Evolutionary conservation across 2,797 vertebrate genomes (phyloP), one percentile per base, ranked within the genome.

Genomic region (Cryptoblepharus egeriae): DNA sequence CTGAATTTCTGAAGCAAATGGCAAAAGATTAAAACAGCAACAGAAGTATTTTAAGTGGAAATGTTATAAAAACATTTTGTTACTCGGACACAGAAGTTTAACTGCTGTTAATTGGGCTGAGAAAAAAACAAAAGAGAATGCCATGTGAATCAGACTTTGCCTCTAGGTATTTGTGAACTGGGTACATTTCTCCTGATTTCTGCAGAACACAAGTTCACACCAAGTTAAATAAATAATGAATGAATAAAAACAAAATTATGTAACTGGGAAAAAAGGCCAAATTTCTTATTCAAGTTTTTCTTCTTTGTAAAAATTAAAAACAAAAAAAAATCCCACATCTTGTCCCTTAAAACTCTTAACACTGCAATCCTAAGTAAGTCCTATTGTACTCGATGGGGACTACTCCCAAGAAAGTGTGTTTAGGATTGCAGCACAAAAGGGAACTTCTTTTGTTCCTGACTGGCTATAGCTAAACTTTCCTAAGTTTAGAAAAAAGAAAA

Each of bases 391-490:
- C n/a, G n/a, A n/a, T n/a, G n/a, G n/a, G n/a, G n/a, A n/a, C n/a
- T n/a, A n/a, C n/a, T n/a, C n/a, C n/a, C n/a, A n/a, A n/a, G n/a
- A n/a, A n/a, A n/a, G n/a, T n/a, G n/a, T n/a, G n/a, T n/a, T n/a
- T n/a, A n/a, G n/a, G n/a, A n/a, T n/a, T 8, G 22, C 37, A 39
- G 65, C 35, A 67, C 30, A 35, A 65, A 75, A 18, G 57, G 73
- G 42, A 39, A 11, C 26, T 28, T 42, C 28, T 49, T 70, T 73
- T 68, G 52, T 45, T 77, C 64, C 70, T 73, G 32, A 60, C 39
- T 61, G 81, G 45, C 67, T 18, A 52, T 52, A 77, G 30, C 52
- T 78, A 80, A 77, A 73, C 32, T 2, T 65, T 82, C 57, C 2
- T 5, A 26, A 0, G 49, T 2, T 60, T 77, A 73, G 24, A 87